Conservation (phyloP, 2,888 invertebrate species). For the Osmoderma eremita region DNA sequence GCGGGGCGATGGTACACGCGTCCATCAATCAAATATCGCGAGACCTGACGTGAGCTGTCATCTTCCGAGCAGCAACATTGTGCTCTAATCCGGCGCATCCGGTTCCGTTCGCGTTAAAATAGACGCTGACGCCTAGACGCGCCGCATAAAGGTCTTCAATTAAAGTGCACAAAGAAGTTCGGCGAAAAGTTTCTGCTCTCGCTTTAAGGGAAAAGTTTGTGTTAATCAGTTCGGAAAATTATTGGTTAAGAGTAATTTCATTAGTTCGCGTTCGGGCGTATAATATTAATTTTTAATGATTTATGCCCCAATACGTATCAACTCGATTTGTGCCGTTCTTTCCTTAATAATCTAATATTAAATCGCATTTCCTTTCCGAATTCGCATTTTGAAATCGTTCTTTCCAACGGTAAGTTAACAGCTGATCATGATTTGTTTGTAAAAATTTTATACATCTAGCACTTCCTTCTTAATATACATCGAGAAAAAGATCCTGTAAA, state of each 20-base stretch:
- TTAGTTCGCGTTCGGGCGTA: conserved; percentile 32
- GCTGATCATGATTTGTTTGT: too few species aligned
- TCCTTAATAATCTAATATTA: neutral
- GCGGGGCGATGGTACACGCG: conserved; percentile 42
- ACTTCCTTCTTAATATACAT: too few species aligned
- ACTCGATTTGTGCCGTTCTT: neutral
- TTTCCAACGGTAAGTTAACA: neutral
- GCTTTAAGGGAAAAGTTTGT: conserved; percentile 38
- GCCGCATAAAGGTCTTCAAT: conserved; percentile 42
- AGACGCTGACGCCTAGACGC: conserved; percentile 39
- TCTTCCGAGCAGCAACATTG: conserved; percentile 41
- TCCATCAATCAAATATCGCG: conserved; percentile 47
- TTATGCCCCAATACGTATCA: conserved; percentile 24
- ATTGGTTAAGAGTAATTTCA: conserved; percentile 40
- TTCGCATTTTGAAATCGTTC: neutral
- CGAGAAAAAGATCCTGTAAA: too few species aligned
- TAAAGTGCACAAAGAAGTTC: conserved; percentile 42
- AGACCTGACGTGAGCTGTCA: conserved; percentile 44
- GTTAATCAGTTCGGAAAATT: conserved; percentile 40
- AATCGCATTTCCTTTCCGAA: conserved; percentile 6
- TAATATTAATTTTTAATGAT: conserved; percentile 37
- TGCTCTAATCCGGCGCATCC: conserved; percentile 41
- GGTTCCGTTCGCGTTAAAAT: conserved; percentile 40
- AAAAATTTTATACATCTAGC: too few species aligned
- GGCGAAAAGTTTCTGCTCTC: conserved; percentile 37